These are phyloP conservation scores for Oreohelix idahoensis DNA, from an alignment of 1,140 invertebrate species.

Conservation along the genomic window DNA sequence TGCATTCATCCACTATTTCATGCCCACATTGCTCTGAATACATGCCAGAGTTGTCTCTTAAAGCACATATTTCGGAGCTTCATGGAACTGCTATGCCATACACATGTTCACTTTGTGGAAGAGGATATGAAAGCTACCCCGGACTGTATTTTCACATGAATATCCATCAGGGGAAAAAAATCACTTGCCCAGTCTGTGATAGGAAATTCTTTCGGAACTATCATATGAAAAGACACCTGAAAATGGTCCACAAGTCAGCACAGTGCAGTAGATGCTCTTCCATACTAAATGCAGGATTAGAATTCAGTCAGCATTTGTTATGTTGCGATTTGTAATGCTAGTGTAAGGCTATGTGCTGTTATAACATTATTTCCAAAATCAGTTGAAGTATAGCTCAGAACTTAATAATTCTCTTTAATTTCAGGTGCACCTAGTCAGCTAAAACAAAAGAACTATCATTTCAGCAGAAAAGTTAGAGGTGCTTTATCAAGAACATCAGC, in stretches of 20 bases:
- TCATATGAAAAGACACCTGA: conserved; percentile 28
- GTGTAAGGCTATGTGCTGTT: not conserved
- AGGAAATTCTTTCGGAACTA: conserved; percentile 11
- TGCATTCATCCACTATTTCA: not conserved
- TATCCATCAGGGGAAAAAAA: conserved; percentile 16
- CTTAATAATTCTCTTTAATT: not conserved
- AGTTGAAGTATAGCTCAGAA: not conserved
- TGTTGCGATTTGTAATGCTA: not conserved
- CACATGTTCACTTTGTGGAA: not conserved
- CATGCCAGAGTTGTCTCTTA: not conserved
- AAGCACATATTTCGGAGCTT: conserved; percentile 8
- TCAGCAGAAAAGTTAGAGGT: not conserved
- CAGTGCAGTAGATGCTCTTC: not conserved
- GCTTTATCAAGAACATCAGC: not conserved
- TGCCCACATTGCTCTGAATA: not conserved
- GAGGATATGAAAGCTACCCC: not conserved
- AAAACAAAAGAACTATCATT: conserved; percentile 1
- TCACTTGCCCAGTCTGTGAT: conserved; percentile 11
- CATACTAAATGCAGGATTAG: not conserved
- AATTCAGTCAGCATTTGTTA: conserved; percentile 26
- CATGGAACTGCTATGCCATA: conserved; percentile 19
- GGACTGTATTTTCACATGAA: conserved; percentile 12
- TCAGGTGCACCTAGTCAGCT: not conserved
- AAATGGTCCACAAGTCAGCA: conserved; percentile 13
- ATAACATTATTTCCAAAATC: not conserved